A percentile compares a stretch with the other conserved stretches of the same genome.
Evolutionary conservation across 2,888 invertebrate genomes (phyloP).

Genomic region (Oscheius sp.): DNA sequence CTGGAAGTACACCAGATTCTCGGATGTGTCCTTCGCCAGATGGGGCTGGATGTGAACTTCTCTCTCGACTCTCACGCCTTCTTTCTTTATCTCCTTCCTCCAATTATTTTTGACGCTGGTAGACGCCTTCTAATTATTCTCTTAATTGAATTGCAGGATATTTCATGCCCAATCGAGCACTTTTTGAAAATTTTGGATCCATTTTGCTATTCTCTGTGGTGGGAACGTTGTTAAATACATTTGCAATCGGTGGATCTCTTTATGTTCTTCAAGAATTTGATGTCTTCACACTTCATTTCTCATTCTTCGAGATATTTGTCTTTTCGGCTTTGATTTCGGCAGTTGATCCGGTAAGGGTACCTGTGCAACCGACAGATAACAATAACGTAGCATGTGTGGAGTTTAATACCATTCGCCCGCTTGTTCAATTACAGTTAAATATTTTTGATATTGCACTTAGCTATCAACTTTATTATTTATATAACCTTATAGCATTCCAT

Average conservation of each 20-base stretch:
- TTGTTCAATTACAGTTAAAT: no score
- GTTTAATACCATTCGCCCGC: no score
- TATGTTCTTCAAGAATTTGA: slow-evolving; percentile 37
- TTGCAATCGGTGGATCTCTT: slow-evolving; percentile 72
- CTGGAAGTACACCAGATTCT: neutral
- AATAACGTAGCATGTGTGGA: neutral
- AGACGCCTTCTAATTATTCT: neutral
- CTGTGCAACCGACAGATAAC: no score
- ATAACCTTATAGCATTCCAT: no score
- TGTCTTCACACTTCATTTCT: slow-evolving; percentile 47
- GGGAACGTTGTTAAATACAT: slow-evolving; percentile 94
- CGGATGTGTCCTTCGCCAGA: slow-evolving; percentile 15
- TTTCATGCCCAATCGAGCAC: slow-evolving; percentile 96
- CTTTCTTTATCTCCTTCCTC: slow-evolving; percentile 96
- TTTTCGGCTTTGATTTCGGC: slow-evolving; percentile 55
- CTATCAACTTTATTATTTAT: no score
- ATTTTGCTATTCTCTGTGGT: slow-evolving; percentile 89
- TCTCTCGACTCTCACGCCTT: slow-evolving; percentile 79
- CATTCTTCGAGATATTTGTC: slow-evolving; percentile 51
- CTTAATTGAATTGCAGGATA: slow-evolving; percentile 78
- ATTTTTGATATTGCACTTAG: no score
- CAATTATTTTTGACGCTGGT: slow-evolving; percentile 91
- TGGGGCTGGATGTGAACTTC: slow-evolving; percentile 7
- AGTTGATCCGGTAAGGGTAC: slow-evolving; percentile 46
- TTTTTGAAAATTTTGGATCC: slow-evolving; percentile 95